Conservation (phyloP, 2,113 vertebrate genomes). For the Ailuropoda melanoleuca region DNA sequence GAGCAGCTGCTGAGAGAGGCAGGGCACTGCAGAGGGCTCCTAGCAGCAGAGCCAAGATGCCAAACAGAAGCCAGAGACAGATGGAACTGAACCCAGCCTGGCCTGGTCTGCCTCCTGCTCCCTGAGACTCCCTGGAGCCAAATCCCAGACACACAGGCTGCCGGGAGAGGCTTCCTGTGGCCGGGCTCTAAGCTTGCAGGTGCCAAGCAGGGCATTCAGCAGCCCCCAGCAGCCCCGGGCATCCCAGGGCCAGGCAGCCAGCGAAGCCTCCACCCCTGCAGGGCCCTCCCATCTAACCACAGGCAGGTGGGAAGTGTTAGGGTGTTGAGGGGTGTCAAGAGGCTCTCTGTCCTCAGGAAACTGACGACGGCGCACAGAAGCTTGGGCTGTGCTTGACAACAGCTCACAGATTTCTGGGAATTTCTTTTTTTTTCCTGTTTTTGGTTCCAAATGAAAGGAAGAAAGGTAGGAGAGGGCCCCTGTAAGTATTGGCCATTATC, state of each 20-base stretch:
- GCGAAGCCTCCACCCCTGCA: not conserved
- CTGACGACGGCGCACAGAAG: not conserved
- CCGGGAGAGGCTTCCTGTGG: not conserved
- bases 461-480: not conserved
- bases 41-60: not conserved
- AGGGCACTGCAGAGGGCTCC: not conserved
- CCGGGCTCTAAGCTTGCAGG: not conserved
- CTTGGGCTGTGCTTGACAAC: not conserved
- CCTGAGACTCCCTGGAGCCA: not conserved
- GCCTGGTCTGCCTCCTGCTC: not conserved
- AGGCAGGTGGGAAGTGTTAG: not conserved
- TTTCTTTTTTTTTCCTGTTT: not conserved
- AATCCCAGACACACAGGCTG: not conserved
- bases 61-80: slow-evolving; percentile 40
- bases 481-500: not conserved
- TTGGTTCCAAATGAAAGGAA: not conserved
- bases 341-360: not conserved
- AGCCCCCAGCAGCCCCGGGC: not conserved
- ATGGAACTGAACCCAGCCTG: not conserved
- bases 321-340: not conserved
- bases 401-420: fast-evolving
- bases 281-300: not conserved
- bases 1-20: slow-evolving; percentile 15
- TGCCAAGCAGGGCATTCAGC: not conserved
- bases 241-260: not conserved